These are phyloP conservation scores for Troglohyphantes excavatus DNA, from an alignment of 2,888 invertebrate species.

Conservation along the genomic window DNA sequence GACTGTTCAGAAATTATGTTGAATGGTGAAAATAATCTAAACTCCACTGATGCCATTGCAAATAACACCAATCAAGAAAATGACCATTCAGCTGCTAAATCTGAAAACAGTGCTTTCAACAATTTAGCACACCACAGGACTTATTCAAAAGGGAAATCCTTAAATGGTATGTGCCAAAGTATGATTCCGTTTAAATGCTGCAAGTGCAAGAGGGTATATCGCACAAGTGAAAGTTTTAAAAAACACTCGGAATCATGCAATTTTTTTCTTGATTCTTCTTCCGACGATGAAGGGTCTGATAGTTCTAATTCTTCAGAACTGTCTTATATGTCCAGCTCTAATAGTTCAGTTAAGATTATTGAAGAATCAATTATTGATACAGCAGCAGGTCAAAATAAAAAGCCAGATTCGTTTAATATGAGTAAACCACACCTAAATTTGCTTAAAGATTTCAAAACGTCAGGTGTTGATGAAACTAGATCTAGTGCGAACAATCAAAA, in stretches of 20 bases:
- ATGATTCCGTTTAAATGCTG: slow-evolving; percentile 90
- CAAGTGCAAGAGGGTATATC: slow-evolving; percentile 88
- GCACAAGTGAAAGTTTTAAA: slow-evolving; percentile 82
- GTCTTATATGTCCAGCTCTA: slow-evolving; percentile 22
- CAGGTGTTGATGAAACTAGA: neutral
- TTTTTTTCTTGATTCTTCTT: slow-evolving; percentile 82
- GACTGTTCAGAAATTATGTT: slow-evolving; percentile 16
- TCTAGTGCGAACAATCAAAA: neutral
- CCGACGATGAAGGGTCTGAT: slow-evolving; percentile 82
- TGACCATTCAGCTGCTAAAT: neutral
- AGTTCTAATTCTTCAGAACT: slow-evolving; percentile 27
- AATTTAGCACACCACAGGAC: neutral
- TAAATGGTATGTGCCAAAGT: slow-evolving; percentile 50
- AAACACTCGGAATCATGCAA: slow-evolving; percentile 82
- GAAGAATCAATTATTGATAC: neutral
- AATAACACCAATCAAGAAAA: neutral
- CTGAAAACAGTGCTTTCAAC: neutral
- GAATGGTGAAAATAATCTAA: slow-evolving; percentile 30
- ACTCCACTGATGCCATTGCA: neutral
- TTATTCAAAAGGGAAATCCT: slow-evolving; percentile 5
- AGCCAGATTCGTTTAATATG: neutral
- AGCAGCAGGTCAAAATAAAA: neutral
- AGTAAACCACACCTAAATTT: neutral
- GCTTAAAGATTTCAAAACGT: neutral
- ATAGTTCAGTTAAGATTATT: neutral